Conservation (phyloP, 1,140 invertebrate species). For the Meloidogyne exigua region DNA sequence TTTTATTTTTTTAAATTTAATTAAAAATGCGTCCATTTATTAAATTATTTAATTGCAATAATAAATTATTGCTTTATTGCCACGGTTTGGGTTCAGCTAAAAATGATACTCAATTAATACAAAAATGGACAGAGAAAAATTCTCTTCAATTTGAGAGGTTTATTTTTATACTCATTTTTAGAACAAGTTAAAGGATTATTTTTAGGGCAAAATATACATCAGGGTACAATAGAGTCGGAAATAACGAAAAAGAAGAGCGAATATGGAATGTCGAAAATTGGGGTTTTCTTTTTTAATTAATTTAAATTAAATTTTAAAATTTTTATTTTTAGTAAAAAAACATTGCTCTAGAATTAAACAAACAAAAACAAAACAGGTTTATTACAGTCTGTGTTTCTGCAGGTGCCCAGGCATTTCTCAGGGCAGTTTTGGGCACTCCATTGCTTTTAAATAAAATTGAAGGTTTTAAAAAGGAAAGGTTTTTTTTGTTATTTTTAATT, state of each 20-base stretch:
- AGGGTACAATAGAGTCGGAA: neutral
- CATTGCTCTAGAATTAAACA: neutral
- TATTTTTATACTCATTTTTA: too few relatives aligned
- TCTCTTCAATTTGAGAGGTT: neutral
- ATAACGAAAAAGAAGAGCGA: too few relatives aligned
- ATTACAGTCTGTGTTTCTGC: constrained; percentile 30
- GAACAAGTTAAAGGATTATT: neutral
- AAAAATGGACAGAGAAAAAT: neutral
- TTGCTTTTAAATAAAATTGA: neutral
- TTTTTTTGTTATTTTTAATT: neutral
- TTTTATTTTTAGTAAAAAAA: neutral
- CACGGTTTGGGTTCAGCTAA: neutral
- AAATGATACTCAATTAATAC: neutral
- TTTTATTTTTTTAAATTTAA: too few relatives aligned
- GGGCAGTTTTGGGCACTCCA: constrained; percentile 23
- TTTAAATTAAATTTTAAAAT: neutral
- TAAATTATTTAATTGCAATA: neutral
- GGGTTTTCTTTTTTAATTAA: neutral
- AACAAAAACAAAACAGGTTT: neutral
- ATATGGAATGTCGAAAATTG: neutral
- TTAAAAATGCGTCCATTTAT: too few relatives aligned
- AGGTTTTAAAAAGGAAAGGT: neutral
- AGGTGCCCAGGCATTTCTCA: constrained; percentile 30
- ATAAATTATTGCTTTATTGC: neutral
- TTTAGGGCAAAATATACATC: neutral